These are phyloP conservation scores for Conopomorpha cramerella DNA, from an alignment of 1,140 invertebrate species.

Conservation along the genomic window DNA sequence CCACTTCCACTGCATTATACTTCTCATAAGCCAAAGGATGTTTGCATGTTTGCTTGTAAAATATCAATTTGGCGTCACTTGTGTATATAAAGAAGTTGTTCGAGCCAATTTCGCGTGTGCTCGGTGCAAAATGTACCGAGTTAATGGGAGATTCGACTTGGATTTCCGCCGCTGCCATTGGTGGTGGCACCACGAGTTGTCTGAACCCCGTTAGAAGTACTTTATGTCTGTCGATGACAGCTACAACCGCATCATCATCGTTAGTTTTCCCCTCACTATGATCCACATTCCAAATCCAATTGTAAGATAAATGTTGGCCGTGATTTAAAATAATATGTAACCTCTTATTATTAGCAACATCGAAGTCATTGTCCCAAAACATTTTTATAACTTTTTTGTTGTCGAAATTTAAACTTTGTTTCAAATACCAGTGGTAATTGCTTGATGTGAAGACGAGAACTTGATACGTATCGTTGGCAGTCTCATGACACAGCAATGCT, in stretches of 20 bases:
- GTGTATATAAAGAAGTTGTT: conserved; percentile 47
- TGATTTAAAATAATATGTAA: conserved; percentile 64
- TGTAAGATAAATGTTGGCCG: conserved; percentile 63
- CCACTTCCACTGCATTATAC: conserved; percentile 14
- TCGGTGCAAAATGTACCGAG: conserved; percentile 64
- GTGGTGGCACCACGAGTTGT: conserved; percentile 78
- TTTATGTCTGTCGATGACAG: conserved; percentile 79
- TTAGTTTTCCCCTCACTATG: conserved; percentile 54
- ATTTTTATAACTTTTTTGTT: conserved; percentile 54
- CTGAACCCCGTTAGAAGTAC: conserved; percentile 76
- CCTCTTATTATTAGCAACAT: conserved; percentile 56
- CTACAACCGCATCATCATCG: conserved; percentile 66
- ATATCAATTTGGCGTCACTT: conserved; percentile 21
- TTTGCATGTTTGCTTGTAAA: conserved; percentile 29
- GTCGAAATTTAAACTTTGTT: conserved; percentile 69
- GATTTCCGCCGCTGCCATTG: conserved; percentile 73
- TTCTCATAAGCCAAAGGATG: conserved; percentile 30
- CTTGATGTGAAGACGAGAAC: conserved; percentile 80
- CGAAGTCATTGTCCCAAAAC: conserved; percentile 68
- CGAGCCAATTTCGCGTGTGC: conserved; percentile 17
- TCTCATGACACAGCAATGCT: conserved; percentile 61
- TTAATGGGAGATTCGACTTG: conserved; percentile 62
- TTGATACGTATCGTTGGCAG: conserved; percentile 26
- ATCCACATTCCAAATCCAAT: conserved; percentile 67
- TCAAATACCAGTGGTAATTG: conserved; percentile 93